phyloP scores from a whole-genome alignment of 1,140 invertebrate species.

The Cepaea nemoralis region DNA sequence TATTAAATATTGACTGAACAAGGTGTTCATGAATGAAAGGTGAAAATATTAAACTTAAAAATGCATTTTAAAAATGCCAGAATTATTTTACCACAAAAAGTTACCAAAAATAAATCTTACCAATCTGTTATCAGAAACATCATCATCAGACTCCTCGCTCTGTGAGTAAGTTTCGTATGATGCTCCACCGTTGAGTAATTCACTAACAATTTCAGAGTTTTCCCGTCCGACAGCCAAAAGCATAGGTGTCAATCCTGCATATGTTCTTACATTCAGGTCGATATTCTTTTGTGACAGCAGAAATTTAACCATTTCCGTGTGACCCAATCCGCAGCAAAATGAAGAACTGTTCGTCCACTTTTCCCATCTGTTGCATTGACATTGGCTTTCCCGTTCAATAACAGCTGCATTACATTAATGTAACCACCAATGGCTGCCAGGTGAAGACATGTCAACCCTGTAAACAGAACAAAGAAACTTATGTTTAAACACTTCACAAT shows the following conservation, averaged over 20 bases:
- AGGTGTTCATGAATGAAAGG: too few relatives aligned
- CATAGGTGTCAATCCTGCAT: slow-evolving; percentile 53
- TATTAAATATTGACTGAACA: too few relatives aligned
- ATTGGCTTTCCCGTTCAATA: slow-evolving; percentile 71
- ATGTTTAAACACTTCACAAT: too few relatives aligned
- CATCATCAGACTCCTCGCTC: slow-evolving; percentile 46
- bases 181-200: slow-evolving; percentile 46
- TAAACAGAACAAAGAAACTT: slow-evolving; percentile 51
- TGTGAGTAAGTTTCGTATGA: slow-evolving; percentile 30
- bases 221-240: slow-evolving; percentile 52
- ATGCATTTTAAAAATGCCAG: too few relatives aligned
- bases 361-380: slow-evolving; percentile 76
- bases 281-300: slow-evolving; percentile 44
- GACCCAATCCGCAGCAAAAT: slow-evolving; percentile 60
- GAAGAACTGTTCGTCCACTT: slow-evolving; percentile 60
- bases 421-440: slow-evolving; percentile 57
- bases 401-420: slow-evolving; percentile 46
- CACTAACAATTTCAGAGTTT: slow-evolving; percentile 41
- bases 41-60: too few relatives aligned
- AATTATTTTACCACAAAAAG: too few relatives aligned
- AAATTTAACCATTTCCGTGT: slow-evolving; percentile 48
- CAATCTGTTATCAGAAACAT: slow-evolving; percentile 54
- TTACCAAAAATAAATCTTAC: slow-evolving; percentile 45
- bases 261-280: slow-evolving; percentile 56
- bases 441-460: slow-evolving; percentile 82